Percentiles rank a stretch among this genome's conserved stretches.
These are phyloP conservation scores for Urocolius indicus DNA, from an alignment of 2,113 vertebrate species.

Conservation along the genomic window DNA sequence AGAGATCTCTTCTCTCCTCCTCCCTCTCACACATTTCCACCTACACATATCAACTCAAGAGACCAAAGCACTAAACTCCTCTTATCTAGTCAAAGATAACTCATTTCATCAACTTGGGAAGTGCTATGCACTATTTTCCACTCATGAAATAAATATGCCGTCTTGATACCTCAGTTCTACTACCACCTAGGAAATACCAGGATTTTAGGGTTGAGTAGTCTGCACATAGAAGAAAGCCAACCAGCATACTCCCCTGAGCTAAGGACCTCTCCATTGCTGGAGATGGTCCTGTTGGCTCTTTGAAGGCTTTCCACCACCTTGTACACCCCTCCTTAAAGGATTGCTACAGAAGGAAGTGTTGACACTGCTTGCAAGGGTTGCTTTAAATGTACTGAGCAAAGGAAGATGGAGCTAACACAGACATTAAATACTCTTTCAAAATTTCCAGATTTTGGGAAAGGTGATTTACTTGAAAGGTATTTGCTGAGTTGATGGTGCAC, in stretches of 20 bases:
- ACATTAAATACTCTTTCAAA: background rate
- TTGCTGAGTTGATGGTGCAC: background rate
- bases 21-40: background rate
- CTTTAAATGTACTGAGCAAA: background rate
- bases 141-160: background rate
- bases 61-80: background rate
- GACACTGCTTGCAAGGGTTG: background rate
- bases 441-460: background rate
- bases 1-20: background rate
- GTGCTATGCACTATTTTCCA: background rate
- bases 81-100: background rate
- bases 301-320: background rate
- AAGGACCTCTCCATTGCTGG: background rate
- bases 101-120: background rate
- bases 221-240: background rate
- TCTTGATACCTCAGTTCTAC: background rate
- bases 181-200: background rate
- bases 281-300: background rate
- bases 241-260: background rate
- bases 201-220: background rate
- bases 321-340: slow-evolving; percentile 8
- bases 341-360: background rate
- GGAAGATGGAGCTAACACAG: background rate
- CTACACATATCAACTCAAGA: background rate
- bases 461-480: background rate